Conservation (phyloP, 2,888 invertebrate genomes). For the Mythimna lalbum region DNA sequence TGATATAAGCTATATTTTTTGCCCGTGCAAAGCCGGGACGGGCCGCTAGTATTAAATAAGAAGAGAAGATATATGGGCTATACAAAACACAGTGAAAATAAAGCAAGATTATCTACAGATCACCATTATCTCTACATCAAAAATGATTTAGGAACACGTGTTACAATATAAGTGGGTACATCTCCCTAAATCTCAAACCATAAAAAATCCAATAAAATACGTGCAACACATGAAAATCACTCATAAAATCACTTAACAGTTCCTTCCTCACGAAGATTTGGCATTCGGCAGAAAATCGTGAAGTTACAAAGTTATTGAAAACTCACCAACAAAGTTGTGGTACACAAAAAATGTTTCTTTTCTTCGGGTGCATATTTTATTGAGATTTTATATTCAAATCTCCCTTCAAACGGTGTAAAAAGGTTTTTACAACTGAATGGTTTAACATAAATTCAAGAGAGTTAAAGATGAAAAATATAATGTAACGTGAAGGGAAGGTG, state of each 20-base stretch:
- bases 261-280: slow-evolving; percentile 41
- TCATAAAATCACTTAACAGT: slow-evolving; percentile 54
- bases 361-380: slow-evolving; percentile 72
- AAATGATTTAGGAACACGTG: slow-evolving; percentile 34
- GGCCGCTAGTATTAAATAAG: too few species aligned
- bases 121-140: slow-evolving; percentile 23
- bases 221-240: slow-evolving; percentile 55
- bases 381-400: slow-evolving; percentile 69
- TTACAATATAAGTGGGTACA: slow-evolving; percentile 18
- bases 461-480: slow-evolving; percentile 28
- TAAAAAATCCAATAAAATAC: slow-evolving; percentile 59
- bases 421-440: slow-evolving; percentile 46
- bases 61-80: too few species aligned
- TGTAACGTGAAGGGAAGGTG: slow-evolving; percentile 18
- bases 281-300: slow-evolving; percentile 50
- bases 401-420: slow-evolving; percentile 50
- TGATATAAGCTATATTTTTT: too few species aligned
- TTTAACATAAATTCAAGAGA: slow-evolving; percentile 44
- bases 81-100: background rate
- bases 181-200: slow-evolving; percentile 20
- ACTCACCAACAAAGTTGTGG: slow-evolving; percentile 61
- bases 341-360: slow-evolving; percentile 64
- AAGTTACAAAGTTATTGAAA: slow-evolving; percentile 66
- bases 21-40: too few species aligned
- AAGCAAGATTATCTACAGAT: background rate